These are phyloP conservation scores for Pelusios castaneus DNA, from an alignment of 2,113 vertebrate species.

Conservation along the genomic window DNA sequence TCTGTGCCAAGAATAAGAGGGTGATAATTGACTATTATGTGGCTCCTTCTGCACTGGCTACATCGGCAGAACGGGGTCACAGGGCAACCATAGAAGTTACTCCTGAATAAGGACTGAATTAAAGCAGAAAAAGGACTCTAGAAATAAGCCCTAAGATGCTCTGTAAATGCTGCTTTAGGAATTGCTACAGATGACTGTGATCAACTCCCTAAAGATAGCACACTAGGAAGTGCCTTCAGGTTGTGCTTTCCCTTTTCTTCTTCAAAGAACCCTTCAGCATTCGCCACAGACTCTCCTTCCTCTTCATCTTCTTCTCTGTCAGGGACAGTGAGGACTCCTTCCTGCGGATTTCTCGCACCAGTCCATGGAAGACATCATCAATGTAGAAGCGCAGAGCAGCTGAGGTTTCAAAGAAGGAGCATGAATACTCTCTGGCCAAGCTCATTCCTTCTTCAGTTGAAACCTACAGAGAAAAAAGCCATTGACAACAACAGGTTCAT, in stretches of 20 bases:
- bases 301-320: conserved; percentile 77
- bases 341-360: conserved; percentile 85
- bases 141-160: conserved; percentile 24
- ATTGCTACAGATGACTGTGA: not conserved
- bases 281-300: conserved; percentile 80
- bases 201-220: conserved; percentile 20
- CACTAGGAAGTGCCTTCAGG: conserved; percentile 39
- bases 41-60: not conserved
- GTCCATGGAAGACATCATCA: conserved; percentile 83
- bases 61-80: conserved; percentile 20
- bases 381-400: conserved; percentile 83
- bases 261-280: conserved; percentile 82
- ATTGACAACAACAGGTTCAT: not conserved
- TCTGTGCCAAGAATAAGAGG: not conserved
- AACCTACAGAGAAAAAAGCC: conserved; percentile 70
- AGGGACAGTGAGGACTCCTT: conserved; percentile 74
- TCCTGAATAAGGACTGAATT: conserved; percentile 29
- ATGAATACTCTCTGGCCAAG: conserved; percentile 83
- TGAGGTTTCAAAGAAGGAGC: conserved; percentile 86
- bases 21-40: not conserved
- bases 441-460: conserved; percentile 84
- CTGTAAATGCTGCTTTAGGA: conserved; percentile 46
- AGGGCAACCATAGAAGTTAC: not conserved
- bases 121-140: not conserved
- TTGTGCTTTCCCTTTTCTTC: conserved; percentile 77